Evolutionary conservation across 2,113 vertebrate genomes (phyloP).

Genomic region (Cyanoramphus novaezelandiae): DNA sequence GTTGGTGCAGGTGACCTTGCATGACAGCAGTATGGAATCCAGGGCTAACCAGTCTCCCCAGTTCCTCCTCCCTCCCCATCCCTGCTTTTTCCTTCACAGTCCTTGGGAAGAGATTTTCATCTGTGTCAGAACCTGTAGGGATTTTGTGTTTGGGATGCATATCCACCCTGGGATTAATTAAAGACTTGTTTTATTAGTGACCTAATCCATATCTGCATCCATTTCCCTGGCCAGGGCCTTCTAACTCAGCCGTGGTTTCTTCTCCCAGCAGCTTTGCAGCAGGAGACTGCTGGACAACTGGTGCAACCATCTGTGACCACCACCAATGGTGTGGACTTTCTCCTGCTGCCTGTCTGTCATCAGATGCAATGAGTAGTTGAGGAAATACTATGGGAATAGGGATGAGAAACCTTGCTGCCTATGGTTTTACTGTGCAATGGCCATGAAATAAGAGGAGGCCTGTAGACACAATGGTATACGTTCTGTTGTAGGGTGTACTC

Average conservation of each 20-base stretch:
- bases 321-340: background rate
- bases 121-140: background rate
- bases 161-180: background rate
- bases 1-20: background rate
- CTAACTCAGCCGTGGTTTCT: background rate
- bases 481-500: fast-evolving
- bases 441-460: background rate
- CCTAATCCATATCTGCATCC: background rate
- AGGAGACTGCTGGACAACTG: background rate
- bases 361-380: background rate
- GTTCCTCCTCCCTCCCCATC: background rate
- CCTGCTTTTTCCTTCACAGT: background rate
- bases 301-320: background rate
- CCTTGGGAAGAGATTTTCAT: background rate
- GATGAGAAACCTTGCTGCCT: background rate
- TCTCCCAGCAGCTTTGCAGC: background rate
- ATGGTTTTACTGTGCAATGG: background rate
- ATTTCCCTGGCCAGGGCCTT: background rate
- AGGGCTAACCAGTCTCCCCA: background rate
- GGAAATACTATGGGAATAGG: background rate
- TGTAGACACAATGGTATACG: fast-evolving
- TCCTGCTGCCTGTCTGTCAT: background rate
- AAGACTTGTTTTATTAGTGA: background rate
- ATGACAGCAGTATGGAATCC: fast-evolving
- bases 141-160: background rate